These are phyloP conservation scores for Clytia hemisphaerica DNA, from an alignment of 30 jellyfish, hydroid and myxozoan species.

Conservation along the genomic window DNA sequence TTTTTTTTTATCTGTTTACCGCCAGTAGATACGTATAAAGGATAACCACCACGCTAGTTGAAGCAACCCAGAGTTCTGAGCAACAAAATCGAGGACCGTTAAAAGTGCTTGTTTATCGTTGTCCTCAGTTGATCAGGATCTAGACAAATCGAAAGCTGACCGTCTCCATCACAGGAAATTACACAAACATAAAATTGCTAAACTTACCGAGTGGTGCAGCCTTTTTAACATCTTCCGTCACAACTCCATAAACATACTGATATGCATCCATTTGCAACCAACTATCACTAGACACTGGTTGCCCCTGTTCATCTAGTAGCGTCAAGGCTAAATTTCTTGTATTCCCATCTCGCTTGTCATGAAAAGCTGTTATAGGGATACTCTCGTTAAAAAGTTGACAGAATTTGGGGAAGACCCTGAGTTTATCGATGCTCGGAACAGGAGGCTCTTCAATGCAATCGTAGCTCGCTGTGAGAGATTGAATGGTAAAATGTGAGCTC, in stretches of 20 bases:
- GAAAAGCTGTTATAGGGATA: conserved; percentile 46
- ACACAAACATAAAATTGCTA: too few relatives aligned
- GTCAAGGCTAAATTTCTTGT: conserved; percentile 46
- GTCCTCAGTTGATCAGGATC: too few relatives aligned
- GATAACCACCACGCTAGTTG: too few relatives aligned
- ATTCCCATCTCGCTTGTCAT: conserved; percentile 58
- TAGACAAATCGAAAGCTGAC: too few relatives aligned
- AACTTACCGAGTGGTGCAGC: too few relatives aligned
- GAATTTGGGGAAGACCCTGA: conserved; percentile 42
- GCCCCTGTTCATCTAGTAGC: conserved; percentile 40
- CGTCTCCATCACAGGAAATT: too few relatives aligned
- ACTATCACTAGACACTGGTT: conserved; percentile 42
- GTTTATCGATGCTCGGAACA: background rate
- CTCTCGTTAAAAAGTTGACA: conserved; percentile 36
- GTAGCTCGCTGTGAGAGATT: conserved; percentile 20
- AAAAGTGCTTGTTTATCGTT: too few relatives aligned
- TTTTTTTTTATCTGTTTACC: too few relatives aligned
- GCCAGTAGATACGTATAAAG: too few relatives aligned
- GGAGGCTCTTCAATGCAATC: conserved; percentile 93
- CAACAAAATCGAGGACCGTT: too few relatives aligned
- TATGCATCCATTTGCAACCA: conserved; percentile 76
- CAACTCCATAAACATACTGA: conserved; percentile 56
- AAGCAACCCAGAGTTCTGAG: too few relatives aligned
- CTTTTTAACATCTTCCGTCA: conserved; percentile 41
- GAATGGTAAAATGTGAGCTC: conserved; percentile 16